These are phyloP conservation scores for Drosophila jambulina DNA, from an alignment of 1,140 invertebrate genomes.

Conservation along the genomic window DNA sequence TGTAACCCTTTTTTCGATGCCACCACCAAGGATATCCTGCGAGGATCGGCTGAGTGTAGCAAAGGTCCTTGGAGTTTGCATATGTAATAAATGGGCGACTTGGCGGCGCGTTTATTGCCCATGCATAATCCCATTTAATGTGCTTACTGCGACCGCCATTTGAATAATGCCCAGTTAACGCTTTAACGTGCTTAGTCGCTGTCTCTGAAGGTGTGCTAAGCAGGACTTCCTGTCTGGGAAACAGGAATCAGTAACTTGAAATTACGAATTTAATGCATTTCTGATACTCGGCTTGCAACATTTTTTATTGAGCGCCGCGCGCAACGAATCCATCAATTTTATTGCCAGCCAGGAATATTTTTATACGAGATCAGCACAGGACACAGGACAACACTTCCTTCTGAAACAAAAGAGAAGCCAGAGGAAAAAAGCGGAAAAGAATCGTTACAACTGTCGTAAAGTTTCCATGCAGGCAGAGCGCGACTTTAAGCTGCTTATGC, in stretches of 20 bases:
- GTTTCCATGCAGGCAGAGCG: slow-evolving; percentile 52
- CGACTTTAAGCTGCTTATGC: slow-evolving; percentile 77
- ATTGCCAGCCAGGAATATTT: slow-evolving; percentile 64
- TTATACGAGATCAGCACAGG: slow-evolving; percentile 51
- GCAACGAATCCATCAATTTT: slow-evolving; percentile 79
- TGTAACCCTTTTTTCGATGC: slow-evolving; percentile 26
- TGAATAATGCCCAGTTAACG: slow-evolving; percentile 81
- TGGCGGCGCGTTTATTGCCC: slow-evolving; percentile 70
- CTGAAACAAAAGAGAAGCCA: slow-evolving; percentile 66
- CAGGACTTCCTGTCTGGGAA: slow-evolving; percentile 48
- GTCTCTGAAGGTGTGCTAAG: slow-evolving; percentile 25
- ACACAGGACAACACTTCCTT: slow-evolving; percentile 14
- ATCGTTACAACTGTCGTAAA: slow-evolving; percentile 70
- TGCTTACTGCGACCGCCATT: slow-evolving; percentile 68
- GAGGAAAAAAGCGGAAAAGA: slow-evolving; percentile 31
- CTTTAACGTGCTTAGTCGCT: slow-evolving; percentile 72
- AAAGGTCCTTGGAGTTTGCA: slow-evolving; percentile 52
- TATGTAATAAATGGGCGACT: slow-evolving; percentile 34
- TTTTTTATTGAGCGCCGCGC: slow-evolving; percentile 46
- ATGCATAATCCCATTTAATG: slow-evolving; percentile 75
- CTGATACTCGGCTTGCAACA: slow-evolving; percentile 42
- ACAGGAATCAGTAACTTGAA: slow-evolving; percentile 3
- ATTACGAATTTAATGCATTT: slow-evolving; percentile 41
- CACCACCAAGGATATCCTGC: neutral
- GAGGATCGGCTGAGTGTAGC: slow-evolving; percentile 14